Percentiles rank a stretch among this genome's conserved stretches.
Conservation (phyloP, 2,888 invertebrate genomes). For the Eurois occulta region DNA sequence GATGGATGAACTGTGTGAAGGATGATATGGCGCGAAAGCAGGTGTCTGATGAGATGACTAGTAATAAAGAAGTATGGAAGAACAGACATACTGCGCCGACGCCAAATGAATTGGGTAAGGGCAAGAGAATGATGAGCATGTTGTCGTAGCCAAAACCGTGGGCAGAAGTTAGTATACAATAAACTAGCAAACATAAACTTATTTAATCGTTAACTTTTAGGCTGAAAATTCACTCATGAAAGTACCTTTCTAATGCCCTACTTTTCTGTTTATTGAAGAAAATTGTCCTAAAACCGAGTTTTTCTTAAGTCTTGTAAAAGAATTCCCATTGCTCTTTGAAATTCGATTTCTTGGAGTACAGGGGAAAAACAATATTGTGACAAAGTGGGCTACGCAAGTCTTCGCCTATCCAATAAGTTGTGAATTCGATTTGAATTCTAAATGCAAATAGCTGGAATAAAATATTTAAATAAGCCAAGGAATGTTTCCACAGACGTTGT, state of each 20-base stretch:
- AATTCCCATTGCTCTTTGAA: slow-evolving; percentile 21
- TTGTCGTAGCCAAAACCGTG: neutral
- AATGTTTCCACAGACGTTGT: neutral
- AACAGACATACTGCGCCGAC: no score
- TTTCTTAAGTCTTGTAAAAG: neutral
- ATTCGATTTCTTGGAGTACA: slow-evolving; percentile 10
- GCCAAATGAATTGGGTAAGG: no score
- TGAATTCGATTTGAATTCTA: slow-evolving; percentile 15
- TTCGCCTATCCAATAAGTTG: neutral
- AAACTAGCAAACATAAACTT: no score
- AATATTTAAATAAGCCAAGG: slow-evolving; percentile 7
- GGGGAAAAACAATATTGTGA: slow-evolving; percentile 15
- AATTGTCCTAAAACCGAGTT: neutral
- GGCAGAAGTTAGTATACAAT: neutral
- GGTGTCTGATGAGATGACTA: no score
- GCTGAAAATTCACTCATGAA: neutral
- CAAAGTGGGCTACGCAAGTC: neutral
- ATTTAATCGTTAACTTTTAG: neutral
- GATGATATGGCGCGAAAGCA: no score
- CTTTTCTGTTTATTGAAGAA: neutral
- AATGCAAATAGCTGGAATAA: slow-evolving; percentile 16
- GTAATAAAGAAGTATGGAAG: no score
- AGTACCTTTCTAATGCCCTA: neutral
- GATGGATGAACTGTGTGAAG: no score
- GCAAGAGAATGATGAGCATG: neutral